A percentile compares a stretch with the other conserved stretches of the same genome.
phyloP scores from a whole-genome alignment of 1,140 invertebrate genomes.

The Drosophila watanabei region DNA sequence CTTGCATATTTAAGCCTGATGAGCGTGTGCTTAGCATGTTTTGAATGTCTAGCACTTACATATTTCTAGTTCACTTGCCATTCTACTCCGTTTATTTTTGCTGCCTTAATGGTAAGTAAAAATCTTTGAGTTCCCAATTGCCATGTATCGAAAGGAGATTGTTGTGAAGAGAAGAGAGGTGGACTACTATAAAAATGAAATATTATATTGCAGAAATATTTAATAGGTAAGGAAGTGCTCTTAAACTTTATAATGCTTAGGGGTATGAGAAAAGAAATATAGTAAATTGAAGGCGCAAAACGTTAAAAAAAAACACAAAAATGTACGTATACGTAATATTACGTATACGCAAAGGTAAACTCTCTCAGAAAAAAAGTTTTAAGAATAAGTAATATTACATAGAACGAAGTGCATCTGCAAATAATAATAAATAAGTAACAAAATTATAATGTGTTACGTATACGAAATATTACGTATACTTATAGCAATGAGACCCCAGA shows the following conservation, averaged over 20 bases:
- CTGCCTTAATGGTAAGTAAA: not conserved
- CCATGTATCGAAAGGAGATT: not conserved
- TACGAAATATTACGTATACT: not conserved
- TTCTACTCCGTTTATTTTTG: slow-evolving; percentile 15
- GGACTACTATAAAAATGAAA: too few species aligned
- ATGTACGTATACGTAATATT: not conserved
- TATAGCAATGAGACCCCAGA: not conserved
- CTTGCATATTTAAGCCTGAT: slow-evolving; percentile 33
- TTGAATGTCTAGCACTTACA: slow-evolving; percentile 7
- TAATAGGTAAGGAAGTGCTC: too few species aligned
- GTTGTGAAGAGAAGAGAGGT: not conserved
- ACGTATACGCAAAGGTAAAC: too few species aligned
- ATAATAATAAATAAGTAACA: not conserved
- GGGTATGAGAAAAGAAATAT: not conserved
- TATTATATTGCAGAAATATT: not conserved
- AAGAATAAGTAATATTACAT: too few species aligned
- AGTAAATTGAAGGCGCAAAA: fast-evolving
- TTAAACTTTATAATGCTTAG: not conserved
- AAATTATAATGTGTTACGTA: not conserved
- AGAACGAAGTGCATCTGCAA: too few species aligned
- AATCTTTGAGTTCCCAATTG: not conserved
- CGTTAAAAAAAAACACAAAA: not conserved
- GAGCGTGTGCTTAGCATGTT: slow-evolving; percentile 35
- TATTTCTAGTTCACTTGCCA: slow-evolving; percentile 19
- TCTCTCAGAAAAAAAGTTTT: too few species aligned